These are phyloP conservation scores for Dromas ardeola DNA, from an alignment of 2,113 vertebrate species.

Conservation along the genomic window DNA sequence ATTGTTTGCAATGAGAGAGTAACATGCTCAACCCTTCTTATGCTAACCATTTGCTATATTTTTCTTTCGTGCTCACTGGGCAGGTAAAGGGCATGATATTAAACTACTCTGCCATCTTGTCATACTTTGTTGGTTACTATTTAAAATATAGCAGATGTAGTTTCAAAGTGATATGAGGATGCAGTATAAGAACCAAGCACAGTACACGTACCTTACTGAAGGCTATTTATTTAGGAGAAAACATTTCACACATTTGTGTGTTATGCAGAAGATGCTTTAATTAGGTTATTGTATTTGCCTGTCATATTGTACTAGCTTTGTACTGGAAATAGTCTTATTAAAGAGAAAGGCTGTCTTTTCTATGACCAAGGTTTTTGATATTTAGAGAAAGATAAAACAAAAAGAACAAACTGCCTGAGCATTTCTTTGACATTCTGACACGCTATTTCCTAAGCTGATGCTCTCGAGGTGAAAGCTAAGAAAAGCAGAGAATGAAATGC, in stretches of 20 bases:
- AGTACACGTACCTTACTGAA: slow-evolving; percentile 10
- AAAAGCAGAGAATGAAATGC: slow-evolving; percentile 22
- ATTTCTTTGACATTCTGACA: slow-evolving; percentile 62
- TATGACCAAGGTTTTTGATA: slow-evolving; percentile 33
- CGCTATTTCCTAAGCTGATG: slow-evolving; percentile 19
- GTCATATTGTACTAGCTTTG: slow-evolving; percentile 40
- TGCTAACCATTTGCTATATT: neutral
- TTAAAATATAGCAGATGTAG: slow-evolving; percentile 37
- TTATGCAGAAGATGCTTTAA: slow-evolving; percentile 49
- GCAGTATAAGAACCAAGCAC: neutral
- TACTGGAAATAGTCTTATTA: slow-evolving; percentile 38
- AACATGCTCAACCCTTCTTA: neutral
- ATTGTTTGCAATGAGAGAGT: neutral
- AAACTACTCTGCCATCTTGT: slow-evolving; percentile 52
- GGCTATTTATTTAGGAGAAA: slow-evolving; percentile 45
- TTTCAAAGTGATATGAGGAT: slow-evolving; percentile 9
- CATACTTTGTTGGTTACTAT: slow-evolving; percentile 15
- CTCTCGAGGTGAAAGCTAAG: slow-evolving; percentile 33
- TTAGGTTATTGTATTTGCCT: slow-evolving; percentile 48
- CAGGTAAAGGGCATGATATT: slow-evolving; percentile 50
- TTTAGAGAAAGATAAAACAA: slow-evolving; percentile 56
- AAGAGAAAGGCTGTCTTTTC: slow-evolving; percentile 61
- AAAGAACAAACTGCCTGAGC: slow-evolving; percentile 36
- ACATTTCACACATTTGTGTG: slow-evolving; percentile 26
- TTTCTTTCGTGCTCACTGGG: neutral